Base-by-base conservation (phyloP, 2,888 invertebrate genomes). In the Antitype chi region DNA sequence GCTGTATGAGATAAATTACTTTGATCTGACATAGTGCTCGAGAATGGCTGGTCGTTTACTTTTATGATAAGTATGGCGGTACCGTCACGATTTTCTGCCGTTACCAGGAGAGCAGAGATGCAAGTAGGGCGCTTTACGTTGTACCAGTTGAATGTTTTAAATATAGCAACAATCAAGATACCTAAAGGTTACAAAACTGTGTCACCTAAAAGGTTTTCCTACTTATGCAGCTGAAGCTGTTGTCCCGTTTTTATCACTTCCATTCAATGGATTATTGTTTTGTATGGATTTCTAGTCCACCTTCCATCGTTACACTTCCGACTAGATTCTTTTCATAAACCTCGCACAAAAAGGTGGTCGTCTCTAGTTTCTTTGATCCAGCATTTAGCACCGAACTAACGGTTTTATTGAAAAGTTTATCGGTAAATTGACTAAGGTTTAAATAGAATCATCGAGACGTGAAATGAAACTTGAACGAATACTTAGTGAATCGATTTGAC, bases 401-500 rank as follows among this genome's bases (percentile, higher is more conserved):
- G 75, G 76, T 85, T 87, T 74, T 72, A 80, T 83, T 78, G 53
- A 87, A 88, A 84, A 76, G 74, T 81, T 76, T 78, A 77, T 76
- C 78, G 82, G 66, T 76, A 87, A 78, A 81, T 78, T 83, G 76
- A 81, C 79, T 86, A 70, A 73, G 72, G 76, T 80, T 82, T 83
- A 76, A 85, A 84, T 68, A 84, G 83, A 91, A 86, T 81, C 89
- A 87, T 84, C 86, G 89, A 90, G 86, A 87, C 91, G 91, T 90
- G 91, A 93, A 93, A 91, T 90, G 89, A 90, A 89, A 88, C 87
- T 85, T 85, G 81, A 80, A 84, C 87, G 84, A 87, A 85, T 85
- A 81, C 80, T 73, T 73, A 77, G 78, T 82, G 77, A 90, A 91
- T 91, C 89, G 89, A 92, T 92, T 91, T 84, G 91, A 81, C 85